These are phyloP conservation scores for Lethenteron reissneri DNA, from an alignment of 2,113 vertebrate genomes.

Conservation along the genomic window DNA sequence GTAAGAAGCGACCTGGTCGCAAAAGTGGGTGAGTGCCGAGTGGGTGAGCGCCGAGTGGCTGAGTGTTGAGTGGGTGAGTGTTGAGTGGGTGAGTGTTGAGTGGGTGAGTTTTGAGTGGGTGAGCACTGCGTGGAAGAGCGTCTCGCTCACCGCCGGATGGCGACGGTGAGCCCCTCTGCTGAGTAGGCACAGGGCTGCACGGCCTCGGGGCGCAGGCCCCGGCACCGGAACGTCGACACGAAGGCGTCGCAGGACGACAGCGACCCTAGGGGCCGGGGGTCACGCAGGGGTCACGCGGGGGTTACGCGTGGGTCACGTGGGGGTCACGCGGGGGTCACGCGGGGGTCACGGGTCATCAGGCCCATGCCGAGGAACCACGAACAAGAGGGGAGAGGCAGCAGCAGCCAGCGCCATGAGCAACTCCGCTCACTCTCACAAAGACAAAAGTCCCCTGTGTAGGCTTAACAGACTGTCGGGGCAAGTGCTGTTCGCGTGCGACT, in stretches of 20 bases:
- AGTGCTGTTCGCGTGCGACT: no score
- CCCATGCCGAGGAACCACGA: not conserved
- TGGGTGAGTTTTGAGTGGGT: no score
- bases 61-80: no score
- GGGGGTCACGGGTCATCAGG: not conserved
- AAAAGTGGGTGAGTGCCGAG: no score
- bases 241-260: slow-evolving; percentile 4
- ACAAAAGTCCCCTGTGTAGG: no score
- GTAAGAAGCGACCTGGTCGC: no score
- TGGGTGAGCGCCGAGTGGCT: no score
- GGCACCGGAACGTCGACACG: not conserved
- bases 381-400: not conserved
- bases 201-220: not conserved
- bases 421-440: no score
- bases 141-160: not conserved
- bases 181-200: slow-evolving; percentile 3
- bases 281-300: no score
- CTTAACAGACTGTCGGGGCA: no score
- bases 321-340: not conserved
- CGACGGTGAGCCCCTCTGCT: slow-evolving; percentile 2
- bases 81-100: no score
- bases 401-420: not conserved
- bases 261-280: not conserved
- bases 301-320: not conserved
- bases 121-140: no score